phyloP scores from a whole-genome alignment of 2,888 invertebrate species.

The Lycocerus yunnanus region DNA sequence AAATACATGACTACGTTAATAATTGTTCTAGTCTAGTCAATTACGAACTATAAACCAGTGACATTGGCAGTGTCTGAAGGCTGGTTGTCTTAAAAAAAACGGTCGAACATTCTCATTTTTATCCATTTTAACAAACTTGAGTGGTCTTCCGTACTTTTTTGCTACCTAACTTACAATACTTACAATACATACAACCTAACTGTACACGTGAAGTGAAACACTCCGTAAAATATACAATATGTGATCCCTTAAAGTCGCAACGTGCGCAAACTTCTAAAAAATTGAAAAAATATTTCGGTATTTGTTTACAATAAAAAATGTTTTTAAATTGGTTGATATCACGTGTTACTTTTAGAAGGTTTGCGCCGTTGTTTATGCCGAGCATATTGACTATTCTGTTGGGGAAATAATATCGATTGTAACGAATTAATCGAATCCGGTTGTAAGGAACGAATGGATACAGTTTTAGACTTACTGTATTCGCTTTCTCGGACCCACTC shows the following conservation, averaged over 20 bases:
- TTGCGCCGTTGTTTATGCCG: conserved; percentile 54
- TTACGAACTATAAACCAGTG: conserved; percentile 37
- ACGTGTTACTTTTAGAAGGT: conserved; percentile 38
- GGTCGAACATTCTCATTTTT: conserved; percentile 28
- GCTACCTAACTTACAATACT: conserved; percentile 42
- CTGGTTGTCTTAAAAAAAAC: conserved; percentile 34
- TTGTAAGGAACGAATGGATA: conserved; percentile 61
- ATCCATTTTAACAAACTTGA: conserved; percentile 29
- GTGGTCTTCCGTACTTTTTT: conserved; percentile 34
- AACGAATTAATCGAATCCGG: conserved; percentile 59
- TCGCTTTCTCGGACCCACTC: conserved; percentile 83
- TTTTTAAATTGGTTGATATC: conserved; percentile 23
- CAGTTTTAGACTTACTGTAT: conserved; percentile 65
- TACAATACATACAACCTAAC: conserved; percentile 52
- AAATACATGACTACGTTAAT: conserved; percentile 33
- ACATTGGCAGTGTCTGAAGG: conserved; percentile 39
- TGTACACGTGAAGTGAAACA: conserved; percentile 49
- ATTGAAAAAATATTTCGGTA: conserved; percentile 2
- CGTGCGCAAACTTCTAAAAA: conserved; percentile 12
- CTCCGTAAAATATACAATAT: conserved; percentile 37
- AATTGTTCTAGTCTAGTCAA: conserved; percentile 36
- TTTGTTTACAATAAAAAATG: background rate
- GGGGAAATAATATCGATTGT: conserved; percentile 59
- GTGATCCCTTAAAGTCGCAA: conserved; percentile 32
- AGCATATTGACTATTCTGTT: conserved; percentile 37